Conservation (phyloP, 1,140 invertebrate genomes). For the Ceratina calcarata region DNA sequence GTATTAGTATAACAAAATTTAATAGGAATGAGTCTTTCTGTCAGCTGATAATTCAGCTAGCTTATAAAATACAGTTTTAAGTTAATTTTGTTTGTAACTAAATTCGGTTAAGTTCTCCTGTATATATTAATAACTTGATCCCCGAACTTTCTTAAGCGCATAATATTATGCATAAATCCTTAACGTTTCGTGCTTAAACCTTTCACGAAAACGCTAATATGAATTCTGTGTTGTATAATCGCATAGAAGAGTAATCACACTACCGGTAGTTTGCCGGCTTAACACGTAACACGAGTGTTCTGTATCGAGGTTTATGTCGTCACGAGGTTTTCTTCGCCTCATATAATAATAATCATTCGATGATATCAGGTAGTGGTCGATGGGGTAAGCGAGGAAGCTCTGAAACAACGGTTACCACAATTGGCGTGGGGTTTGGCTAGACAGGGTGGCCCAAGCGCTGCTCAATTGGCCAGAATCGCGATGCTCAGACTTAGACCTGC, state of each 20-base stretch:
- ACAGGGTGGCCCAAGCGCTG: slow-evolving; percentile 82
- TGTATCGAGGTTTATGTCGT: background rate
- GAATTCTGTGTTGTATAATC: background rate
- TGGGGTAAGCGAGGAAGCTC: slow-evolving; percentile 73
- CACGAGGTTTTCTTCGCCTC: background rate
- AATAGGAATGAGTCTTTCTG: too few relatives aligned
- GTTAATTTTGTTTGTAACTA: too few relatives aligned
- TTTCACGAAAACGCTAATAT: background rate
- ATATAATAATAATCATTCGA: background rate
- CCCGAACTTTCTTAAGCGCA: background rate
- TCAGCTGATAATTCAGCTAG: background rate
- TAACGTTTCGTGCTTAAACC: background rate
- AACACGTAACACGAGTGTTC: background rate
- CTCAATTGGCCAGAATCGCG: slow-evolving; percentile 82
- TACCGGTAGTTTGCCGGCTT: too few relatives aligned
- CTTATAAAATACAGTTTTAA: background rate
- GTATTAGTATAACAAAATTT: background rate
- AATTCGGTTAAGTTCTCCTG: background rate
- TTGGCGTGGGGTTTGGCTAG: slow-evolving; percentile 82
- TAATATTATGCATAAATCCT: background rate
- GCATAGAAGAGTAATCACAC: background rate
- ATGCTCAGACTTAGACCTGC: slow-evolving; percentile 85
- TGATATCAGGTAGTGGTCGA: slow-evolving; percentile 71
- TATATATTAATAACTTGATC: background rate
- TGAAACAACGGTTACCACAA: slow-evolving; percentile 77